Evolutionary conservation across 2,113 vertebrate species (phyloP), one percentile per base, ranked within the genome.

Genomic region (Tragelaphus scriptus): DNA sequence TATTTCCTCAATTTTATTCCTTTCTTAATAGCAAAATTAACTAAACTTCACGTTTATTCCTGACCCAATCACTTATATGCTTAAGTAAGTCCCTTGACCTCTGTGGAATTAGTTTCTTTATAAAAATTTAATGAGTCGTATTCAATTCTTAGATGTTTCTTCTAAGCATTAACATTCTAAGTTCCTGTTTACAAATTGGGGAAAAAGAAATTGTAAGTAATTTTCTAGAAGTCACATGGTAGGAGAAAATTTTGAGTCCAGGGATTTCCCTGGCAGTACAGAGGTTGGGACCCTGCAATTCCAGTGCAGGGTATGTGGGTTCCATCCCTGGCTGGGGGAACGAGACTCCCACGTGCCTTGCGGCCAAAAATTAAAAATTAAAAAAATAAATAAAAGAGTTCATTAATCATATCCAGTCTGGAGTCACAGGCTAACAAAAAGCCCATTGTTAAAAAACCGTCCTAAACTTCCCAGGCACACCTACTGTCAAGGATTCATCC

Each of bases 181-280:
- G 55, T 97, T 93, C 44, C 85, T 88, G 95, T 95, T 96, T 90
- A 65, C 21, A 94, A 90, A 97, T 13, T 32, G 58, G 40, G 81
- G 75, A 94, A 95, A 90, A 36, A 90, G 85, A 97, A 95, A 53
- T 68, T 94, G 51, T 92, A 94, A 88, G 36, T 85, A 58, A 84
- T 77, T 82, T 94, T 85, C 63, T 58, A 97, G 44, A 90, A 94
- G 86, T 94, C 59, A 53, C 23, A 30, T 71, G 85, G 26, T 95
- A 71, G 88, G 58, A 95, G 86, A 32, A 96, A 94, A 92, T 36
- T 17, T 51, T 95, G 71, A 77, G 71, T 44, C 36, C 23, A 26
- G 71, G 65, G 40, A 77, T 44, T 44, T 77, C 40, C 40, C 71
- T 77, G 23, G 23, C 40, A 77, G 40, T 26, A 77, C 71, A 77